These are phyloP conservation scores for Siniperca chuatsi DNA, from an alignment of 2,113 vertebrate genomes.

Conservation along the genomic window DNA sequence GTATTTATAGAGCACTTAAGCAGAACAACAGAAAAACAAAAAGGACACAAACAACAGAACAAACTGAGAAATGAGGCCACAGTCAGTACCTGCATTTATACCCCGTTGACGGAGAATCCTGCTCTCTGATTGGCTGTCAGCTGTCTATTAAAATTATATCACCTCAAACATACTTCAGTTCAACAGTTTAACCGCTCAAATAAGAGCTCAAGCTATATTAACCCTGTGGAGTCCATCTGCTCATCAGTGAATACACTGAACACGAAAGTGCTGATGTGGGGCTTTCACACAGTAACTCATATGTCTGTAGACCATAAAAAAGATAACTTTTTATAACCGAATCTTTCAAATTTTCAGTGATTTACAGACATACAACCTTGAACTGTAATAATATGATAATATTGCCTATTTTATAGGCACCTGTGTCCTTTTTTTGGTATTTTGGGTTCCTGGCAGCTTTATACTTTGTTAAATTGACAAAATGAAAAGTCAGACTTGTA, in stretches of 20 bases:
- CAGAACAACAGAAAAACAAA: constrained; percentile 2
- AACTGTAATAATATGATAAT: too few relatives aligned
- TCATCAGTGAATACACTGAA: background rate
- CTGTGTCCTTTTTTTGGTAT: too few relatives aligned
- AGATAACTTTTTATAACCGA: background rate
- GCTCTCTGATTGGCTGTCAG: constrained; percentile 12
- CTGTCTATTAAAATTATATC: background rate
- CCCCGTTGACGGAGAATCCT: background rate
- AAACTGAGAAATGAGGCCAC: constrained; percentile 10
- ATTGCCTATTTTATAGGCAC: too few relatives aligned
- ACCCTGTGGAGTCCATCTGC: background rate
- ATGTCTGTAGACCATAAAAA: background rate
- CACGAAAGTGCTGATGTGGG: too few relatives aligned
- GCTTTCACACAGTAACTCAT: background rate
- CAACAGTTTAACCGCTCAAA: background rate
- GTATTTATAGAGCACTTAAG: constrained; percentile 5
- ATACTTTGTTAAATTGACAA: too few relatives aligned
- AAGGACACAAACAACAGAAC: constrained; percentile 6
- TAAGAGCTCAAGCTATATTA: background rate
- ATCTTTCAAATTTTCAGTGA: background rate
- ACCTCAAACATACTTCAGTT: background rate
- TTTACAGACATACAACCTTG: too few relatives aligned
- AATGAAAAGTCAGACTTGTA: too few relatives aligned
- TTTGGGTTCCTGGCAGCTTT: too few relatives aligned
- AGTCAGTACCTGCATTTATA: background rate